Base-by-base conservation (phyloP, 2,888 invertebrate genomes). In the Pterostichus madidus region DNA sequence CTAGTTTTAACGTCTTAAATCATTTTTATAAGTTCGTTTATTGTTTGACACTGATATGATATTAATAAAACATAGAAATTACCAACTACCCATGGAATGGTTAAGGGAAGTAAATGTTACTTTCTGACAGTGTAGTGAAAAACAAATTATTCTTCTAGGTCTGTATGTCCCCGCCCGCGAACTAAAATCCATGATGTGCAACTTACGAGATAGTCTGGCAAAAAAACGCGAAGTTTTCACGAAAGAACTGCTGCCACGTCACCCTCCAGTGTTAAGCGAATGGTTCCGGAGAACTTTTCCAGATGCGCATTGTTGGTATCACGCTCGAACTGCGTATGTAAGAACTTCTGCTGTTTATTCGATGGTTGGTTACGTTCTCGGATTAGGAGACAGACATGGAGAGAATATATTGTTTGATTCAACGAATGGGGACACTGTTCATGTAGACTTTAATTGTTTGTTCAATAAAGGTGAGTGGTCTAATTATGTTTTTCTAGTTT, bases 391-490 rank as follows among this genome's bases (percentile, higher is more conserved):
- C 91, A 93, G 99, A 11, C 97, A 99, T 88, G 98, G 98, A 32
- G 98, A 99, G 91, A 99, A 99, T 89, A 97, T 99, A 87, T 92
- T 98, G 6, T 93, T 99, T 85, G 99, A 99, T 90, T 94, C 96
- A 0, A 96, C 94, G 0, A 96, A 95, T 86, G 99, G 99, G 0
- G 98, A 99, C 88, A 94, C 95, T 0, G 96, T 99, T 0, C 99
- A 99, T 89, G 99, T 99, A 0, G 99, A 99, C 90, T 99, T 99
- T 90, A 99, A 98, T 90, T 98, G 98, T 88, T 91, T 99, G 13
- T 99, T 99, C 90, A 99, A 99, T 90, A 96, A 94, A 92, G 95
- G 97, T 89, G 91, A 89, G 64, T 68, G 11, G 13, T 64, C 46
- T 2, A 11, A 31, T 10, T 64, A 39, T 64, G 1, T 24, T 24